A percentile compares a stretch with the other conserved stretches of the same genome.
Evolutionary conservation across 2,888 invertebrate species (phyloP).

Genomic region (Drosophila tripunctata): DNA sequence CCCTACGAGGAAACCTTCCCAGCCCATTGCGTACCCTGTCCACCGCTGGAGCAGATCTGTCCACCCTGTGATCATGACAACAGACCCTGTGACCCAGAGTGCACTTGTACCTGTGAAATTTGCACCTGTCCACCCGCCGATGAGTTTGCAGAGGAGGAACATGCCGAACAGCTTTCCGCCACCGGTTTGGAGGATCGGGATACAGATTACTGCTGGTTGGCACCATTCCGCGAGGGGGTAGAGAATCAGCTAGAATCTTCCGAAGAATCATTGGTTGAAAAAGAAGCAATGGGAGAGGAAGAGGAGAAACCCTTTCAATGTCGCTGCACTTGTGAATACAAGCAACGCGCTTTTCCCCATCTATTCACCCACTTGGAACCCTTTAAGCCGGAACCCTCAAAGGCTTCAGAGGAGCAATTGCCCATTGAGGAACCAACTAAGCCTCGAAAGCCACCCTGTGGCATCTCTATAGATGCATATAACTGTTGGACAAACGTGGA

Average conservation of each 20-base stretch:
- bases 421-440: background rate
- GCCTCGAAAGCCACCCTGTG: slow-evolving; percentile 36
- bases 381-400: slow-evolving; percentile 21
- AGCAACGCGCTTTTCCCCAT: slow-evolving; percentile 46
- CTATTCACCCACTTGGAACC: slow-evolving; percentile 55
- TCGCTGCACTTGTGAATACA: slow-evolving; percentile 50
- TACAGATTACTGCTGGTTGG: slow-evolving; percentile 64
- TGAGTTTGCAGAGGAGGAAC: slow-evolving; percentile 48
- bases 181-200: slow-evolving; percentile 62
- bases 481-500: slow-evolving; percentile 53
- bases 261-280: background rate
- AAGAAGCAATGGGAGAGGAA: background rate
- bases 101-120: slow-evolving; percentile 61
- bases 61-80: slow-evolving; percentile 51
- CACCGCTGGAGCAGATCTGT: slow-evolving; percentile 53
- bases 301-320: slow-evolving; percentile 35
- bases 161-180: slow-evolving; percentile 44
- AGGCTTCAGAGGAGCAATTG: background rate
- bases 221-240: slow-evolving; percentile 45
- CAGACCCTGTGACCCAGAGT: slow-evolving; percentile 49
- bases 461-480: slow-evolving; percentile 44
- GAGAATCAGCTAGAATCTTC: background rate
- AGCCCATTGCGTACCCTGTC: slow-evolving; percentile 48
- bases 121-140: slow-evolving; percentile 43
- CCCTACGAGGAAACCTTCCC: slow-evolving; percentile 41